Percentiles rank a stretch among this genome's conserved stretches.
Evolutionary conservation across 2,797 vertebrate genomes (phyloP).

Genomic region (Falco rusticolus): DNA sequence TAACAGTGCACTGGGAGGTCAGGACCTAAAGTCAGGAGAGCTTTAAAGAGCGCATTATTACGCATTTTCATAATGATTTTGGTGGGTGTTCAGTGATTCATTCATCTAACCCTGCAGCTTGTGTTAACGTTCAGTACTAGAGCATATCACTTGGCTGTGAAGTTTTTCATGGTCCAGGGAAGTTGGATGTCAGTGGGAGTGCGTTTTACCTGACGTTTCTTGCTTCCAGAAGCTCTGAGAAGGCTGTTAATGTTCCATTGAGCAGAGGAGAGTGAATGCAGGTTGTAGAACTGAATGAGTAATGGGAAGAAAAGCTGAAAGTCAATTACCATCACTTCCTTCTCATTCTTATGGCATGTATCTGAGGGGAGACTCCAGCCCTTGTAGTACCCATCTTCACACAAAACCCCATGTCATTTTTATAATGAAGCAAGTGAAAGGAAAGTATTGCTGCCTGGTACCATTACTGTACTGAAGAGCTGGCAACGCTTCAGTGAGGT

Average conservation of each 20-base stretch:
- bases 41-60: neutral
- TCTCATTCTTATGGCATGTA: neutral
- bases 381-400: neutral
- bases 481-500: neutral
- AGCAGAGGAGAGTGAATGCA: neutral
- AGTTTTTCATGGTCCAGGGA: neutral
- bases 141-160: neutral
- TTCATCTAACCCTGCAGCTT: neutral
- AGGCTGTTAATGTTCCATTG: neutral
- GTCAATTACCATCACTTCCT: neutral
- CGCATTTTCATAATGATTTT: slow-evolving; percentile 22
- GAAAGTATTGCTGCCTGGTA: neutral
- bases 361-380: neutral
- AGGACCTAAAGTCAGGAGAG: neutral
- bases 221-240: neutral
- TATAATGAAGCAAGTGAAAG: neutral
- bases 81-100: neutral
- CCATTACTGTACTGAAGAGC: neutral
- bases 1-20: neutral
- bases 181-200: neutral
- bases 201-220: neutral
- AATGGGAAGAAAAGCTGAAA: slow-evolving; percentile 5
- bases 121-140: neutral
- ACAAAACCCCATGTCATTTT: neutral
- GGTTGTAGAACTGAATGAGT: neutral